phyloP scores from a whole-genome alignment of 2,888 invertebrate genomes.

The Noctua comes region DNA sequence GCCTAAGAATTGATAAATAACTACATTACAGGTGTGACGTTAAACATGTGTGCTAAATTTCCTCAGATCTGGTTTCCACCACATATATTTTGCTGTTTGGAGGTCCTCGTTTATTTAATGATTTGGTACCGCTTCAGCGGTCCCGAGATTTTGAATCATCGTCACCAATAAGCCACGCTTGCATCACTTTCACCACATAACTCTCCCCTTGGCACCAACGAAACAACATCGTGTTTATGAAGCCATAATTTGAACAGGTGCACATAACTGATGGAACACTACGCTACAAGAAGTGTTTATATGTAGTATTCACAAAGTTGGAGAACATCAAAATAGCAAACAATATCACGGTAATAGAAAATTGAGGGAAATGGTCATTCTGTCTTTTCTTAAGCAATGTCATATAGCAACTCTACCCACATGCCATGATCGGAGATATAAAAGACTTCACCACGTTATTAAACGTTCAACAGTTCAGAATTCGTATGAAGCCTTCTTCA shows the following conservation, averaged over 20 bases:
- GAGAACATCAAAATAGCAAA: background rate
- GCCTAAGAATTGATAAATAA: constrained; percentile 35
- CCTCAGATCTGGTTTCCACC: background rate
- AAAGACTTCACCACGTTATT: background rate
- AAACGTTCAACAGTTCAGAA: background rate
- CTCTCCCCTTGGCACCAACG: background rate
- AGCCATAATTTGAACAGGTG: background rate
- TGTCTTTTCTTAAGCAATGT: background rate
- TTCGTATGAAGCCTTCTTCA: background rate
- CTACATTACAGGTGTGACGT: constrained; percentile 39
- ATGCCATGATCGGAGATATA: background rate
- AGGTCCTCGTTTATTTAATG: background rate
- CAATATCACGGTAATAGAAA: background rate
- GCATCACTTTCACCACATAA: background rate
- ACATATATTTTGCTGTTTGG: background rate
- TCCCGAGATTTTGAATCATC: background rate
- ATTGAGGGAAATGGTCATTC: background rate
- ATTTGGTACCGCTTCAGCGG: background rate
- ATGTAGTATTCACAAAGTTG: background rate
- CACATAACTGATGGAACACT: background rate
- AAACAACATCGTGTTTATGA: background rate
- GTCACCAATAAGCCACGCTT: background rate
- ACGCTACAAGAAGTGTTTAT: background rate
- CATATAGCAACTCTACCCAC: background rate
- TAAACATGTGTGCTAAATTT: constrained; percentile 9